Evolutionary conservation across 2,888 invertebrate genomes (phyloP).

Genomic region (Chironomus tentans): DNA sequence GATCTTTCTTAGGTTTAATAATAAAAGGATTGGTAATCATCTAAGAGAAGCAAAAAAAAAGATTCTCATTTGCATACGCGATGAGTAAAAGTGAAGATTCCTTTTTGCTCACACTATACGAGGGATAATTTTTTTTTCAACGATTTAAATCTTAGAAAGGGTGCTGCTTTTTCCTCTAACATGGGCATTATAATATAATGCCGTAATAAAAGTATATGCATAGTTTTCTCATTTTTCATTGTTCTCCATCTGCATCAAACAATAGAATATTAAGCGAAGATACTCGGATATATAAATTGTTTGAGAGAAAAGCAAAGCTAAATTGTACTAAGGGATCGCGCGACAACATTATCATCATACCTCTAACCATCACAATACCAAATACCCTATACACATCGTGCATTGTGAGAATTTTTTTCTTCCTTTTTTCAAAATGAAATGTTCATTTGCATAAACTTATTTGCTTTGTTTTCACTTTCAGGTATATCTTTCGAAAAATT

Average conservation of each 20-base stretch:
- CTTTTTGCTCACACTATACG: conserved; percentile 2
- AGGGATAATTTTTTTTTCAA: background rate
- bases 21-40: conserved; percentile 24
- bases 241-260: conserved; percentile 20
- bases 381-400: background rate
- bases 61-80: conserved; percentile 25
- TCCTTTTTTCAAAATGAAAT: background rate
- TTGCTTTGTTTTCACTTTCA: background rate
- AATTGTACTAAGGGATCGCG: background rate
- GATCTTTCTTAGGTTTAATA: conserved; percentile 4
- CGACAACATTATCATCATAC: background rate
- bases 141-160: background rate
- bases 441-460: conserved; percentile 22
- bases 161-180: background rate
- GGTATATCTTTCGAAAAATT: background rate
- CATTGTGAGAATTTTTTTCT: background rate
- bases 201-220: conserved; percentile 16
- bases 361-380: conserved; percentile 11
- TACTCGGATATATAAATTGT: too few species aligned
- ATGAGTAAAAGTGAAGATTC: conserved; percentile 18
- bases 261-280: conserved; percentile 14
- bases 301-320: background rate
- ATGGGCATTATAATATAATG: conserved; percentile 22
- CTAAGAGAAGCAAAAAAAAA: background rate
- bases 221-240: conserved; percentile 24